phyloP scores from a whole-genome alignment of 2,113 vertebrate species.

The Triplophysa siluroides region DNA sequence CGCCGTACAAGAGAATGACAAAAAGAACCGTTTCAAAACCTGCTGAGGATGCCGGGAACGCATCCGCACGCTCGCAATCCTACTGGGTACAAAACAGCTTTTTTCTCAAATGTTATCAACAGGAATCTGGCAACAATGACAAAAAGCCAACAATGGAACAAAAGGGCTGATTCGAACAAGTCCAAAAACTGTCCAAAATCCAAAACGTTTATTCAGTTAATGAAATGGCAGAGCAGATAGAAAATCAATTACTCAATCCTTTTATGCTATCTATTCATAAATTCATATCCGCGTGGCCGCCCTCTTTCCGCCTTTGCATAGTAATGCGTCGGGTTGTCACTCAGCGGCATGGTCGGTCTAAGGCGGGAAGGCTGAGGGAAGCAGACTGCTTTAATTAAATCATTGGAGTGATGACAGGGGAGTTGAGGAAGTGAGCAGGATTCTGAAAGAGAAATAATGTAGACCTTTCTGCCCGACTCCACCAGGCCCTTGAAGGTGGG shows the following conservation, averaged over 20 bases:
- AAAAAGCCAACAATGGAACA: conserved; percentile 64
- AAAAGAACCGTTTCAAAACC: conserved; percentile 14
- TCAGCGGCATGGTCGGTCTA: conserved; percentile 67
- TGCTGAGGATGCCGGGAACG: conserved; percentile 11
- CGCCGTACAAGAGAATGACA: conserved; percentile 14
- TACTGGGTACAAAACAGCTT: conserved; percentile 7
- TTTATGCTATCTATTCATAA: conserved; percentile 77
- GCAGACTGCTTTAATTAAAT: conserved; percentile 67
- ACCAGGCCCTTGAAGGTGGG: conserved; percentile 51
- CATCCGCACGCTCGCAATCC: neutral
- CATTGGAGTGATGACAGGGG: conserved; percentile 69
- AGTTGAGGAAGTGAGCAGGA: conserved; percentile 62
- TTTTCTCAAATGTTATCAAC: conserved; percentile 51
- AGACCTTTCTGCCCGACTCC: conserved; percentile 56
- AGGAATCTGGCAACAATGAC: conserved; percentile 36
- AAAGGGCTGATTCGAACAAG: conserved; percentile 55
- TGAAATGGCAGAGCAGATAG: conserved; percentile 74
- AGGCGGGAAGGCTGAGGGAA: conserved; percentile 72
- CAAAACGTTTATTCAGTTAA: conserved; percentile 74
- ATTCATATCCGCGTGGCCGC: conserved; percentile 76
- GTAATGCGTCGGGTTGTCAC: conserved; percentile 76
- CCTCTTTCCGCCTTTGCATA: conserved; percentile 69
- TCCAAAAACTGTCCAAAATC: conserved; percentile 48
- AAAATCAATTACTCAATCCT: conserved; percentile 82
- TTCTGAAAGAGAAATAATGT: conserved; percentile 67